Base-by-base conservation (phyloP, 2,113 vertebrate genomes). In the Collichthys lucidus region DNA sequence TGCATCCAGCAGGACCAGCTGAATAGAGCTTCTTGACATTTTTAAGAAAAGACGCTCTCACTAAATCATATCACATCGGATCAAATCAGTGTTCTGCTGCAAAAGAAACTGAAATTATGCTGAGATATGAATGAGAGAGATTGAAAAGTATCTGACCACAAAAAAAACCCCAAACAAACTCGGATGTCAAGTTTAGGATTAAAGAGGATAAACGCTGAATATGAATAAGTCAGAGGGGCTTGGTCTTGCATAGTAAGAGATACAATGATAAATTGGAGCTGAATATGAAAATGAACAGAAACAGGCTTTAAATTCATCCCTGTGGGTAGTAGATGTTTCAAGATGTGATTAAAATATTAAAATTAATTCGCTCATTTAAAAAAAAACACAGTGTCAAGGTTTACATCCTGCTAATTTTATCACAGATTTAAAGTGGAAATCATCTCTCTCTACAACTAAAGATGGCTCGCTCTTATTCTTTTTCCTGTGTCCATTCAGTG, bases 121-220 rank as follows among this genome's bases (percentile, higher is more conserved):
- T 16, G 20, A 73, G 26, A 60, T 47, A 44, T 47, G 52, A 77
- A 19, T 29, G 62, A 49, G 63, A 67, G 40, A 83, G 81, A 82
- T 17, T 72, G 35, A 74, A 78, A 86, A 64, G 75, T 44, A 69
- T 72, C 72, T 82, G 53, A 46, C 35, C 42, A 65, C 42, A 74
- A 80, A 53, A 79, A 46, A 3, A 44, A 40, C 8, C 35, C 35
- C 35, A 40, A 40, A 40, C 11, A 46, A 46, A 73, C 22, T 24
- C 31, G 1, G 5, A 52, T 31, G 40, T 72, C 57, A 70, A 64
- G 3, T 66, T 76, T 75, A 61, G 80, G 62, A 82, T 80, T 35
- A 80, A 76, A 56, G 77, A 31, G 9, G 74, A 82, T 75, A 82
- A 78, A 77, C 1, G 8, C 29, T 80, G 81, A 78, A 80, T 84